Percentiles rank a stretch among this genome's conserved stretches.
These are phyloP conservation scores for Aratinga solstitialis DNA, from an alignment of 2,797 vertebrate genomes.

Conservation along the genomic window DNA sequence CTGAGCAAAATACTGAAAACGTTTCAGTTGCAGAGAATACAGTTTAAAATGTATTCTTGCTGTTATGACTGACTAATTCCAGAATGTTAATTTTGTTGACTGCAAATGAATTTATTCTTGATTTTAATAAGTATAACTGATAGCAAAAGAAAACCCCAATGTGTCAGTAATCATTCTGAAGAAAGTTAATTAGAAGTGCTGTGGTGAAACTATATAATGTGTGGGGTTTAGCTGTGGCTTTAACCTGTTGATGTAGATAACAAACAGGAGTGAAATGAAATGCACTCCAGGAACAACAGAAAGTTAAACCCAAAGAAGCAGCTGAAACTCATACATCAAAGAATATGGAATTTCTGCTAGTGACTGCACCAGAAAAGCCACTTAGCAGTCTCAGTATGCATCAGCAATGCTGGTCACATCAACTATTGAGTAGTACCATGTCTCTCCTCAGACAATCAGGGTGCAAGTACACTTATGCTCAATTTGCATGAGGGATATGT, in stretches of 20 bases:
- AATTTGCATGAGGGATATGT: constrained; percentile 27
- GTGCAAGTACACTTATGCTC: constrained; percentile 25
- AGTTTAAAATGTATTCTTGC: neutral
- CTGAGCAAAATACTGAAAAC: constrained; percentile 1
- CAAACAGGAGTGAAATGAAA: neutral
- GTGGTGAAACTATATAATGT: neutral
- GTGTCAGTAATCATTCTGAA: neutral
- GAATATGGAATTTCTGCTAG: neutral
- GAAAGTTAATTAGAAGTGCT: constrained; percentile 16
- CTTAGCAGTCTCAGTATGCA: neutral
- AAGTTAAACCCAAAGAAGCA: neutral
- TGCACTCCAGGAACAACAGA: neutral
- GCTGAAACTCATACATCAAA: neutral
- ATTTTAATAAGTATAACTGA: constrained; percentile 5
- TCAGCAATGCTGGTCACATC: neutral
- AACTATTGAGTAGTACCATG: neutral
- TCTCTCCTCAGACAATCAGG: neutral
- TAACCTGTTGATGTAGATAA: neutral
- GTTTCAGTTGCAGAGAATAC: neutral
- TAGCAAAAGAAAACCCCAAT: neutral
- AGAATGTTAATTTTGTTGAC: constrained; percentile 5
- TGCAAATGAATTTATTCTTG: constrained; percentile 8
- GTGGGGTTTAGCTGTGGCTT: neutral
- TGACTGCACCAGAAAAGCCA: neutral
- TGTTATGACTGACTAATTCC: neutral